phyloP scores from a whole-genome alignment of 1,140 invertebrate genomes.

The honey bee (Apis mellifera) region Amel_HAv3.1 CM009933.2:10024501-10025000 shows the following conservation, averaged over 20 bases:
- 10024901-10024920: conserved; percentile 24
- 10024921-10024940: conserved; percentile 38
- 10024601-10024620: too few species aligned
- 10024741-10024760: conserved; percentile 22
- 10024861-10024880: conserved; percentile 28
- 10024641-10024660: neutral
- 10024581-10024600: neutral
- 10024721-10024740: conserved; percentile 60
- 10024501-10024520: too few species aligned
- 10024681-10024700: conserved; percentile 53
- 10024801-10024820: conserved; percentile 57
- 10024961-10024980: conserved; percentile 1
- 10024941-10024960: neutral
- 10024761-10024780: conserved; percentile 45
- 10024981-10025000: neutral
- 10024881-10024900: conserved; percentile 53
- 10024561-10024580: neutral
- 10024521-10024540: too few species aligned
- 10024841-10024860: conserved; percentile 45
- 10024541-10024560: too few species aligned
- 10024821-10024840: neutral
- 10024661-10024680: neutral
- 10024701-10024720: conserved; percentile 76
- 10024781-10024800: conserved; percentile 49
- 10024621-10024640: conserved; percentile 7